Evolutionary conservation across 2,888 invertebrate genomes (phyloP), one percentile per base, ranked within the genome.

Genomic region (Monopis laevigella): DNA sequence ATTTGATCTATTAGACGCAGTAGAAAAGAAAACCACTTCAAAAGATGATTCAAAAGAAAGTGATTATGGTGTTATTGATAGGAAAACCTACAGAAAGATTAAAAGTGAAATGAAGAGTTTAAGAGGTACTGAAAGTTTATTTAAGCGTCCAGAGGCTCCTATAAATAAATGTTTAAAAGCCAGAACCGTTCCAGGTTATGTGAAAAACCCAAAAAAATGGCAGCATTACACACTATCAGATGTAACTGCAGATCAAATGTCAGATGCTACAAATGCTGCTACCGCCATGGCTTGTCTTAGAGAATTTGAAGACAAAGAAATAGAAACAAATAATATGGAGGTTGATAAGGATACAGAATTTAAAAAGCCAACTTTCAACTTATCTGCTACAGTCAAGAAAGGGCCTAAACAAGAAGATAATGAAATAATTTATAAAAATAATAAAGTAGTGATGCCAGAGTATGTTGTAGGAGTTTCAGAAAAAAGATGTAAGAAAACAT

Each of bases 181-280:
- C 11, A 77, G 56, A 59, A 69, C 53, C 42, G 56, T 61, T 45
- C 74, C 65, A 43, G 72, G 59, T 47, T 84, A 85, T 55, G 82
- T 88, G 54, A 84, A 84, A 48, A 88, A 93, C 68, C 94, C 93
- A 10, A 85, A 89, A 45, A 92, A 89, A 58, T 94, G 92, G 90
- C 87, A 84, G 8, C 90, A 87, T 56, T 94, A 95, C 55, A 86
- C 88, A 11, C 65, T 95, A 12, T 87, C 86, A 17, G 91, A 93
- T 82, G 92, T 93, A 2, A 82, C 83, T 5, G 82, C 81, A 43
- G 86, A 86, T 11, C 91, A 92, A 55, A 88, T 92, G 73, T 90
- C 92, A 0, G 92, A 93, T 43, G 82, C 83, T 40, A 87, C 88
- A 29, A 94, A 94, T 54, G 86, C 87, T 10, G 84, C 85, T 34